Percentiles rank a stretch among this genome's conserved stretches.
phyloP scores from a whole-genome alignment of 2,113 vertebrate genomes.

The Promerops cafer region DNA sequence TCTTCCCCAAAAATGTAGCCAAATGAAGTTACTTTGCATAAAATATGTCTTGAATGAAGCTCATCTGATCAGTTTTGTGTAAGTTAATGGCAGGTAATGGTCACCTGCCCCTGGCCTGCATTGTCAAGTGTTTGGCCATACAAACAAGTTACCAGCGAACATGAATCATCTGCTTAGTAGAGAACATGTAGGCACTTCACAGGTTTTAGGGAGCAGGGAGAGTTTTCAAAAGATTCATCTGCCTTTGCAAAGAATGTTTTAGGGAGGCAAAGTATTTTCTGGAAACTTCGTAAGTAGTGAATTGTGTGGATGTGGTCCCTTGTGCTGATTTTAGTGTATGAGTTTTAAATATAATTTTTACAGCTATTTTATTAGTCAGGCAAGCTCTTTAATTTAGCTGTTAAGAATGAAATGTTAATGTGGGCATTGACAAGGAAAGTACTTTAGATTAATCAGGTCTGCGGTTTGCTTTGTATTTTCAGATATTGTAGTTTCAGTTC shows the following conservation, averaged over 20 bases:
- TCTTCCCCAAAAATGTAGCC: neutral
- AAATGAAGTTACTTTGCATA: neutral
- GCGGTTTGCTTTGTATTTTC: neutral
- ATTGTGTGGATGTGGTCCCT: neutral
- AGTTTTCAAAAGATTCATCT: neutral
- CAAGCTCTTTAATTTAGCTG: neutral
- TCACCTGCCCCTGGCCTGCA: neutral
- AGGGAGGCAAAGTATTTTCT: neutral
- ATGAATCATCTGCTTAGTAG: neutral
- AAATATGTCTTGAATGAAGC: neutral
- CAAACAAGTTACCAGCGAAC: rapidly evolving
- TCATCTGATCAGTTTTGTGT: neutral
- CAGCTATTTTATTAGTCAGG: neutral
- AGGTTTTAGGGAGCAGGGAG: neutral
- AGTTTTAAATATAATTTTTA: neutral
- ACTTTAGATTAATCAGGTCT: neutral
- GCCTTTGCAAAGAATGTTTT: neutral
- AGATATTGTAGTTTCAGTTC: neutral
- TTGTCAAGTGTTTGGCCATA: neutral
- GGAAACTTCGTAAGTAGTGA: neutral
- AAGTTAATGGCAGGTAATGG: neutral
- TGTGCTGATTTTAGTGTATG: neutral
- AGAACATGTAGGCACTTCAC: neutral
- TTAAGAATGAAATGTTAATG: neutral
- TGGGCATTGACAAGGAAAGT: neutral